phyloP scores from a whole-genome alignment of 1,140 invertebrate genomes.

The Xylocopa sonorina region DNA sequence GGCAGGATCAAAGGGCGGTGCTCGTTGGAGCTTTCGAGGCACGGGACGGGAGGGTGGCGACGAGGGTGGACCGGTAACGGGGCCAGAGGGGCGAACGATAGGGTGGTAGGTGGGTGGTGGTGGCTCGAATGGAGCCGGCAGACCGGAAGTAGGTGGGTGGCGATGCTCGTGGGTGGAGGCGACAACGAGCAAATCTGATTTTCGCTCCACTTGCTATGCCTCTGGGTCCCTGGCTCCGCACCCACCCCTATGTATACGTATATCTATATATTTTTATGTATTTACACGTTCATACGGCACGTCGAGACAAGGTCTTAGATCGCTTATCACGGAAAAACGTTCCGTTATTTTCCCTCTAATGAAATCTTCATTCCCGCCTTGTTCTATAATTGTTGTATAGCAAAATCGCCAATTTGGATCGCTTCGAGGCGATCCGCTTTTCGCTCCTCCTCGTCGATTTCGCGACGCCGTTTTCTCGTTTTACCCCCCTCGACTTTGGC shows the following conservation, averaged over 20 bases:
- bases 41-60: constrained; percentile 52
- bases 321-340: no score
- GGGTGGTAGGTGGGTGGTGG: constrained; percentile 39
- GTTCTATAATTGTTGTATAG: no score
- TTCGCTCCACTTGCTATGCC: constrained; percentile 78
- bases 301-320: no score
- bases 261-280: constrained; percentile 7
- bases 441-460: constrained; percentile 44
- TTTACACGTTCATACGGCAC: neutral
- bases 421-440: constrained; percentile 9
- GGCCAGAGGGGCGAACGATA: constrained; percentile 48
- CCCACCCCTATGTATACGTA: constrained; percentile 6
- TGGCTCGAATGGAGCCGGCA: constrained; percentile 69
- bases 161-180: constrained; percentile 75
- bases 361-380: no score
- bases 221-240: constrained; percentile 60
- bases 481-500: constrained; percentile 74
- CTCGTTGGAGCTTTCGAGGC: constrained; percentile 74
- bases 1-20: constrained; percentile 81
- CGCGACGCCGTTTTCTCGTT: constrained; percentile 8
- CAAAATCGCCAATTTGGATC: neutral
- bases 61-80: constrained; percentile 40
- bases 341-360: no score
- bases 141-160: constrained; percentile 64
- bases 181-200: constrained; percentile 82